Conservation (phyloP, 1,140 invertebrate species). For the Portunus trituberculatus region DNA sequence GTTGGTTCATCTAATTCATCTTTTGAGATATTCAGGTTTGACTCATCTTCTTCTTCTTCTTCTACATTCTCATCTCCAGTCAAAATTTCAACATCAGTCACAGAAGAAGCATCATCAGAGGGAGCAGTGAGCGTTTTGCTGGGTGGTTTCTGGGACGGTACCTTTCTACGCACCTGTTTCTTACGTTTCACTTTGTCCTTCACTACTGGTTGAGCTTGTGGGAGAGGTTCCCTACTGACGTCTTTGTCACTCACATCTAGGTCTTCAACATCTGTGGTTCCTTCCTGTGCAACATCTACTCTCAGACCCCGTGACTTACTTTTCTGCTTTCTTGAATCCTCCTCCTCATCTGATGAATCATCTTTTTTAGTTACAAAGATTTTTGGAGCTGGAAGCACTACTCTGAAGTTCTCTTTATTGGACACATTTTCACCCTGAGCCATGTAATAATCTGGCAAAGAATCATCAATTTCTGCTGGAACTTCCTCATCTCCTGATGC, state of each 20-base stretch:
- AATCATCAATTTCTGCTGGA: conserved; percentile 67
- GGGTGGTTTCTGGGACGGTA: conserved; percentile 44
- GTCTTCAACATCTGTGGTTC: conserved; percentile 81
- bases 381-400: conserved; percentile 77
- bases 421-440: conserved; percentile 76
- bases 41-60: background rate
- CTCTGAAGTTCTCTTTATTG: conserved; percentile 65
- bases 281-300: conserved; percentile 76
- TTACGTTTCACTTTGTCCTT: conserved; percentile 66
- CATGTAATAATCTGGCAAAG: conserved; percentile 71
- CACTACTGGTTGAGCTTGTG: background rate
- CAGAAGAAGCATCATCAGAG: conserved; percentile 27
- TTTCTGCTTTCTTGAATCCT: background rate
- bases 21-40: conserved; percentile 24
- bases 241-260: conserved; percentile 79
- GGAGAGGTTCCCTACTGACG: conserved; percentile 78
- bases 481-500: conserved; percentile 64
- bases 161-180: conserved; percentile 56
- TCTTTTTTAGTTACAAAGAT: conserved; percentile 42
- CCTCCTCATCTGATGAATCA: conserved; percentile 61
- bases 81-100: conserved; percentile 70
- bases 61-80: conserved; percentile 72
- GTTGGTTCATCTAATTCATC: conserved; percentile 58
- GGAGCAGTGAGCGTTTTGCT: conserved; percentile 40
- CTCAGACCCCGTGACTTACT: conserved; percentile 39